Evolutionary conservation across 2,888 invertebrate genomes (phyloP).

Genomic region (Lasioglossum lativentre): DNA sequence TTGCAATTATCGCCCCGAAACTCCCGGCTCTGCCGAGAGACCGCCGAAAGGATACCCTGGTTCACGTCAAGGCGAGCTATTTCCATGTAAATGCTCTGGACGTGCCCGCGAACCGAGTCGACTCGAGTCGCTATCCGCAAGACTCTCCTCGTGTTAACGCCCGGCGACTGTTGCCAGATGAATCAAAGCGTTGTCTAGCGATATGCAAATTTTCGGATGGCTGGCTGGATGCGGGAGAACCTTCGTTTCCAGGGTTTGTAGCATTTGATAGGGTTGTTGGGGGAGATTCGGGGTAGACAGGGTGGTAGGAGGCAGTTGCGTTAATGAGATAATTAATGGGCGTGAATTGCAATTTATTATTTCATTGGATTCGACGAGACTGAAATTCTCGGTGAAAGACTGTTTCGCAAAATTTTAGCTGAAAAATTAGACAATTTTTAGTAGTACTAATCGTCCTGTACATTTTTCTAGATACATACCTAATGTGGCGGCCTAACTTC

Average conservation of each 20-base stretch:
- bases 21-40: conserved; percentile 57
- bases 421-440: neutral
- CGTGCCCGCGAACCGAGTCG: conserved; percentile 37
- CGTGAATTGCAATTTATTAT: neutral
- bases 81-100: conserved; percentile 78
- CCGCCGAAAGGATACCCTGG: conserved; percentile 60
- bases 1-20: conserved; percentile 80
- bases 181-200: conserved; percentile 29
- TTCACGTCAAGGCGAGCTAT: conserved; percentile 69
- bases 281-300: neutral
- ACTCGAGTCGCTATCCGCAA: conserved; percentile 5
- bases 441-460: too few species aligned
- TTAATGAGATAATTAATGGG: too few species aligned
- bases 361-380: neutral
- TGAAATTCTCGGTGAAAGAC: too few species aligned
- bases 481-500: too few species aligned
- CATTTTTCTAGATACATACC: too few species aligned
- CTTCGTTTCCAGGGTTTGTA: neutral
- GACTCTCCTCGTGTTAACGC: neutral
- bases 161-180: conserved; percentile 5
- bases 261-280: neutral
- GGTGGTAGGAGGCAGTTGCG: too few species aligned
- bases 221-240: neutral
- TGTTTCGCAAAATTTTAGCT: too few species aligned
- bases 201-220: conserved; percentile 35